Conservation (phyloP, 1,140 invertebrate genomes). For the Ladona fulva region DNA sequence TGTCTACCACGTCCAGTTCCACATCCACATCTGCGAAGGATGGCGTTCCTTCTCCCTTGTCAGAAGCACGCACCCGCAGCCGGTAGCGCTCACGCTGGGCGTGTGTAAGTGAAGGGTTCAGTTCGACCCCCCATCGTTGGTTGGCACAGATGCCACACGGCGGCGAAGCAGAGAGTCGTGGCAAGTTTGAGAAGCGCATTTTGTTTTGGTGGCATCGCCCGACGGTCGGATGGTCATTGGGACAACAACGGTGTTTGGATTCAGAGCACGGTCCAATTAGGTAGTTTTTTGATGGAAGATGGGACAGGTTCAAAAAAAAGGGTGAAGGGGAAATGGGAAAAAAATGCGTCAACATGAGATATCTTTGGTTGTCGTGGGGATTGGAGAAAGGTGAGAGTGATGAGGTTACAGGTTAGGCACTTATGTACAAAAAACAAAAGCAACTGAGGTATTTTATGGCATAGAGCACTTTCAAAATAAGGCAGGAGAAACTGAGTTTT, state of each 20-base stretch:
- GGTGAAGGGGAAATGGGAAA: constrained; percentile 1
- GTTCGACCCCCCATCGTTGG: neutral
- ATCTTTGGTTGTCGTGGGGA: neutral
- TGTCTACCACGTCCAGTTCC: constrained; percentile 94
- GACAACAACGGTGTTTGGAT: neutral
- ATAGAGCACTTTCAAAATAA: constrained; percentile 10
- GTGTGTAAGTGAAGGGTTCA: neutral
- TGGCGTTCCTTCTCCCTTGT: constrained; percentile 70
- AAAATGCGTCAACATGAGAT: constrained; percentile 9
- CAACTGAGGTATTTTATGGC: neutral
- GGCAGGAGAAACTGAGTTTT: neutral
- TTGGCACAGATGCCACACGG: neutral
- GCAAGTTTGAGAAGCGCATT: constrained; percentile 3
- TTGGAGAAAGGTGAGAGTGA: neutral
- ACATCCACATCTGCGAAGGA: constrained; percentile 89
- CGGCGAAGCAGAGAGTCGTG: neutral
- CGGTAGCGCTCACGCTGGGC: constrained; percentile 83
- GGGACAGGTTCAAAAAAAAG: neutral
- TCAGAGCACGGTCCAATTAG: neutral
- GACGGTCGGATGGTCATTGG: constrained; percentile 6
- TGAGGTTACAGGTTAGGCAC: constrained; percentile 3
- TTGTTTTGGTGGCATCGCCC: neutral
- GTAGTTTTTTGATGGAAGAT: neutral
- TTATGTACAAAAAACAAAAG: constrained; percentile 9
- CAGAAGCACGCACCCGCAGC: constrained; percentile 84